Evolutionary conservation across 2,113 vertebrate genomes (phyloP).

Genomic region (Dasypus novemcinctus): DNA sequence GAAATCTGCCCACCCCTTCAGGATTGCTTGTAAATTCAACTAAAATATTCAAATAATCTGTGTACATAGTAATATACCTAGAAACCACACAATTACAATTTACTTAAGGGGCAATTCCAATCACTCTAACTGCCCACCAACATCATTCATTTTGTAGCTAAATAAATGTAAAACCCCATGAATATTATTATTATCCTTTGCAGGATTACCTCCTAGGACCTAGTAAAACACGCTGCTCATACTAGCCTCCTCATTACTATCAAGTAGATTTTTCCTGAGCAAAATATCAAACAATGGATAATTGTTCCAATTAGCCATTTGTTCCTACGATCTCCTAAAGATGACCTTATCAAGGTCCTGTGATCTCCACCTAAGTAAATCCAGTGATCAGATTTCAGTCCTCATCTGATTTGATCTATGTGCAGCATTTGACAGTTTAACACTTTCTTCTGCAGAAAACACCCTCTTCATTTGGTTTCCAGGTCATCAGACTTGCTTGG

Average conservation of each 20-base stretch:
- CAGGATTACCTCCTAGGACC: rapidly evolving
- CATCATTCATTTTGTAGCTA: not conserved
- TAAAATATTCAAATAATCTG: too few species aligned
- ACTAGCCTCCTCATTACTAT: not conserved
- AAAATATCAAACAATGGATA: not conserved
- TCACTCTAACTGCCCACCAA: not conserved
- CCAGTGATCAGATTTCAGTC: rapidly evolving
- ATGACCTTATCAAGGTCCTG: rapidly evolving
- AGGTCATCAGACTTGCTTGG: not conserved
- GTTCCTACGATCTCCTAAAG: rapidly evolving
- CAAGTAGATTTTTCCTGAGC: not conserved
- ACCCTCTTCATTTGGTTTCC: not conserved
- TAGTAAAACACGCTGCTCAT: not conserved
- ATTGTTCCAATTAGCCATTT: rapidly evolving
- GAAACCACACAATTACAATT: too few species aligned
- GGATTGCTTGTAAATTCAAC: too few species aligned
- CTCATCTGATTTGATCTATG: not conserved
- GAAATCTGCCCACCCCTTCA: too few species aligned
- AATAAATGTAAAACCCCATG: not conserved
- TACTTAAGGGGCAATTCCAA: not conserved
- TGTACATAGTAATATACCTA: too few species aligned
- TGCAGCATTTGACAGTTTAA: not conserved
- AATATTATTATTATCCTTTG: not conserved
- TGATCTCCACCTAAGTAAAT: rapidly evolving
- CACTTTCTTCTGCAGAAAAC: rapidly evolving